Evolutionary conservation across 1,140 invertebrate genomes (phyloP).

Genomic region (Trichonephila clavata): DNA sequence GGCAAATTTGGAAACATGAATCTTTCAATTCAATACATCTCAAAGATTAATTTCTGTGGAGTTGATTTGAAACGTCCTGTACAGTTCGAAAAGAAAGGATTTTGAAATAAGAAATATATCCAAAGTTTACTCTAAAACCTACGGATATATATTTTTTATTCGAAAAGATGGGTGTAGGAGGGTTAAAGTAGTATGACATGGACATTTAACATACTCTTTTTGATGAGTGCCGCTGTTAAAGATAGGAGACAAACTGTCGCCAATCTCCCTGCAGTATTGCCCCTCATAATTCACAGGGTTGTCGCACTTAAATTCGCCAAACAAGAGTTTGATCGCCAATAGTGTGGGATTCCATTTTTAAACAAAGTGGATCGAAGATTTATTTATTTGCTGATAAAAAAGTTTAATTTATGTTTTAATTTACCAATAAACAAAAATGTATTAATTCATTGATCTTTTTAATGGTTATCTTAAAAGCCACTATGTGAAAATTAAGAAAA

Average conservation of each 20-base stretch:
- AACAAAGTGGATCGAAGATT: too few species aligned
- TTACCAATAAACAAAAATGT: too few species aligned
- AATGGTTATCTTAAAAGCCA: too few species aligned
- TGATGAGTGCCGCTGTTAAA: slow-evolving; percentile 66
- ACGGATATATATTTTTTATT: not conserved
- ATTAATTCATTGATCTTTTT: too few species aligned
- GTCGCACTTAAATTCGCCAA: not conserved
- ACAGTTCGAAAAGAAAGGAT: not conserved
- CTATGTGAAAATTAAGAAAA: too few species aligned
- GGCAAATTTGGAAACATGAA: too few species aligned
- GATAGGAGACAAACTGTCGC: slow-evolving; percentile 73
- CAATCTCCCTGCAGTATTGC: slow-evolving; percentile 65
- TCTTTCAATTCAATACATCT: too few species aligned
- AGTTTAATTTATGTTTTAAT: too few species aligned
- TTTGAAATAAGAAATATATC: not conserved
- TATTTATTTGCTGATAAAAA: too few species aligned
- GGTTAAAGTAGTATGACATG: not conserved
- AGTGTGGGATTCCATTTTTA: not conserved
- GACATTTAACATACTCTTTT: slow-evolving; percentile 61
- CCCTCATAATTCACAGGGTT: slow-evolving; percentile 65
- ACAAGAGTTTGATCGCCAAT: slow-evolving; percentile 21
- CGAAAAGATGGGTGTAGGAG: not conserved
- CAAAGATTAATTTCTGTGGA: too few species aligned
- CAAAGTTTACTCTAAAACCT: not conserved
- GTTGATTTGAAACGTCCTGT: too few species aligned